Conservation (phyloP, 2,113 vertebrate species). For the Rattus norvegicus region DNA sequence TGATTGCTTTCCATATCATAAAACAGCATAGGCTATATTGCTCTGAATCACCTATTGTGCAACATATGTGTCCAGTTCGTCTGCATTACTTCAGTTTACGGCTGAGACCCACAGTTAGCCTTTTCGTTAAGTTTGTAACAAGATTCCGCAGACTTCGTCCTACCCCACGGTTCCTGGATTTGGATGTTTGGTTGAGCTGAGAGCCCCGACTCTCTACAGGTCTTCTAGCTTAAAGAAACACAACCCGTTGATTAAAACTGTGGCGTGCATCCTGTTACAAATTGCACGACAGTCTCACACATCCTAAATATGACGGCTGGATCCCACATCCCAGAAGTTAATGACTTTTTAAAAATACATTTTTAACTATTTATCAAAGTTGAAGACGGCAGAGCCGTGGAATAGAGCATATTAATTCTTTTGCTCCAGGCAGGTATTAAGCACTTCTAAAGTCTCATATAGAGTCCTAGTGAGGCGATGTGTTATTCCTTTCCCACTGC, state of each 20-base stretch:
- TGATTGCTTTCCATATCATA: slow-evolving; percentile 98
- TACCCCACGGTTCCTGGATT: slow-evolving; percentile 85
- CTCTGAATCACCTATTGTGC: slow-evolving; percentile 96
- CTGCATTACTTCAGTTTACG: slow-evolving; percentile 95
- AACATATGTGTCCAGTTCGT: slow-evolving; percentile 95
- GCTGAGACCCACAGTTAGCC: slow-evolving; percentile 88
- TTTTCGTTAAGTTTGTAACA: slow-evolving; percentile 88
- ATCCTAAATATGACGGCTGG: slow-evolving; percentile 83
- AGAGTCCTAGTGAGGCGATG: slow-evolving; percentile 85
- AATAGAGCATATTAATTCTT: slow-evolving; percentile 90
- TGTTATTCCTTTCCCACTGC: slow-evolving; percentile 89
- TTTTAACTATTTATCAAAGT: slow-evolving; percentile 93
- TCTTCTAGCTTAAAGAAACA: slow-evolving; percentile 86
- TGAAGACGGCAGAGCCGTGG: slow-evolving; percentile 87
- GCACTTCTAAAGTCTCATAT: slow-evolving; percentile 90
- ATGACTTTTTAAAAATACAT: slow-evolving; percentile 92
- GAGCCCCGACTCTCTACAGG: slow-evolving; percentile 86
- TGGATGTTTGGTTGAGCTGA: slow-evolving; percentile 86
- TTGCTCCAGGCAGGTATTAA: slow-evolving; percentile 91
- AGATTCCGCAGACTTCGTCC: slow-evolving; percentile 87
- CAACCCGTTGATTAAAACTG: slow-evolving; percentile 87
- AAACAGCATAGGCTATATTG: slow-evolving; percentile 97
- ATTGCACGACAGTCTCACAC: slow-evolving; percentile 84
- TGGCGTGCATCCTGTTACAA: slow-evolving; percentile 86
- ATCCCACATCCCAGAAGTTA: slow-evolving; percentile 87